Percentiles rank a stretch among this genome's conserved stretches.
Evolutionary conservation across 2,113 vertebrate genomes (phyloP).

Genomic region (Cervus canadensis): DNA sequence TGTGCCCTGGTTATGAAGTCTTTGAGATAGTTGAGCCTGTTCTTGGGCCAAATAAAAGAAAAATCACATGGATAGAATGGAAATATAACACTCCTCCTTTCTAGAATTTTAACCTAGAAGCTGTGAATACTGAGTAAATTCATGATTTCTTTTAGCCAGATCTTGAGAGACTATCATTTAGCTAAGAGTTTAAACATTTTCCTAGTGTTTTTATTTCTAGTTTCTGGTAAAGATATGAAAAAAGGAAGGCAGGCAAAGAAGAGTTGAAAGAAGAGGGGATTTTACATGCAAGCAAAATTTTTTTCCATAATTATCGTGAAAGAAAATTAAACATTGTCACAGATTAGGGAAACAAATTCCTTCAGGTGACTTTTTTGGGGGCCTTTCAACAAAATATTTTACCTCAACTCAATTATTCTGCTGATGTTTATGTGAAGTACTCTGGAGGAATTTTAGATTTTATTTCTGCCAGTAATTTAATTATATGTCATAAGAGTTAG

Average conservation of each 20-base stretch:
- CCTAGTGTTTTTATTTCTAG: constrained; percentile 35
- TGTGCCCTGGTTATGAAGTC: constrained; percentile 64
- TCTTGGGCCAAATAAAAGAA: constrained; percentile 45
- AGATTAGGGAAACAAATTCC: constrained; percentile 53
- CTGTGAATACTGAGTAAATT: constrained; percentile 38
- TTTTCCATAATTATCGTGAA: constrained; percentile 56
- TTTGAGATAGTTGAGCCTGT: constrained; percentile 57
- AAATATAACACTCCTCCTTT: constrained; percentile 43
- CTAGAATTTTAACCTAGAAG: constrained; percentile 59
- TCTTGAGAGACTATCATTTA: constrained; percentile 57
- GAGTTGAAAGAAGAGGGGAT: constrained; percentile 35
- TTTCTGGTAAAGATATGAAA: constrained; percentile 19
- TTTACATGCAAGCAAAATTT: constrained; percentile 19
- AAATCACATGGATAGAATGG: constrained; percentile 62
- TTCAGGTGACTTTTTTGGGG: constrained; percentile 43
- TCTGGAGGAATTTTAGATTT: constrained; percentile 72
- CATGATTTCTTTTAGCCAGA: constrained; percentile 48
- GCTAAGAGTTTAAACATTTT: constrained; percentile 57
- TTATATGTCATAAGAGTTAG: constrained; percentile 69
- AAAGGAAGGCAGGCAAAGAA: not conserved
- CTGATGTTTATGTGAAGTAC: constrained; percentile 65
- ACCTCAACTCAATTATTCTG: constrained; percentile 56
- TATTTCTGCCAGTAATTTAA: constrained; percentile 79
- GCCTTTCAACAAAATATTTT: constrained; percentile 58
- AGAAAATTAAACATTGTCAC: constrained; percentile 58